These are phyloP conservation scores for Fratercula arctica DNA, from an alignment of 2,797 vertebrate genomes.

Conservation along the genomic window DNA sequence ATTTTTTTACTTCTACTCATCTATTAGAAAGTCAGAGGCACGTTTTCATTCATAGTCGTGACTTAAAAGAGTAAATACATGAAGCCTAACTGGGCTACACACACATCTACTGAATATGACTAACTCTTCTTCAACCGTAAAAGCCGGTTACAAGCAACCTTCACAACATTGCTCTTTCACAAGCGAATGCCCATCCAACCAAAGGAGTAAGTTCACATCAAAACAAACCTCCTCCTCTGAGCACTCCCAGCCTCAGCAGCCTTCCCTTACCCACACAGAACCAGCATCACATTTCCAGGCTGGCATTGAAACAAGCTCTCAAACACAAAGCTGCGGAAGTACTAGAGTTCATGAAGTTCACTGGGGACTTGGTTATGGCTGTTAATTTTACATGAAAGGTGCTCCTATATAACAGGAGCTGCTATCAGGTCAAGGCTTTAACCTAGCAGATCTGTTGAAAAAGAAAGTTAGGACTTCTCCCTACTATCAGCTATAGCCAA, in stretches of 20 bases:
- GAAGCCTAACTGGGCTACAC: neutral
- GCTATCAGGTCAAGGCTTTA: neutral
- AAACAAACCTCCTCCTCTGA: neutral
- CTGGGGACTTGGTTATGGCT: neutral
- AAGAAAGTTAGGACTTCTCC: neutral
- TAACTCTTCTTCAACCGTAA: neutral
- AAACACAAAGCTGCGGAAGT: neutral
- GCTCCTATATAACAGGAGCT: neutral
- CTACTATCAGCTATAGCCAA: neutral
- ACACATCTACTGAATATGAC: fast-evolving
- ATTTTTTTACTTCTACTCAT: neutral
- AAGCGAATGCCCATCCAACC: neutral
- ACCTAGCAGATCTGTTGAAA: neutral
- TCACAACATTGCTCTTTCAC: neutral
- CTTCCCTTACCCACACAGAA: neutral
- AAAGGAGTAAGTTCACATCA: neutral
- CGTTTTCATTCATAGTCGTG: neutral
- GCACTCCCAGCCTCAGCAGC: neutral
- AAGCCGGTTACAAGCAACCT: neutral
- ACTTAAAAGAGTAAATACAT: neutral
- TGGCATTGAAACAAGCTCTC: neutral
- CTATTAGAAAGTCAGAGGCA: neutral
- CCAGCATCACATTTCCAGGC: neutral
- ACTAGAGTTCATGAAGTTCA: neutral
- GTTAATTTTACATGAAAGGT: neutral